Percentiles rank a stretch among this genome's conserved stretches.
phyloP scores from a whole-genome alignment of 2,797 vertebrate genomes.

The Chrysocyon brachyurus region DNA sequence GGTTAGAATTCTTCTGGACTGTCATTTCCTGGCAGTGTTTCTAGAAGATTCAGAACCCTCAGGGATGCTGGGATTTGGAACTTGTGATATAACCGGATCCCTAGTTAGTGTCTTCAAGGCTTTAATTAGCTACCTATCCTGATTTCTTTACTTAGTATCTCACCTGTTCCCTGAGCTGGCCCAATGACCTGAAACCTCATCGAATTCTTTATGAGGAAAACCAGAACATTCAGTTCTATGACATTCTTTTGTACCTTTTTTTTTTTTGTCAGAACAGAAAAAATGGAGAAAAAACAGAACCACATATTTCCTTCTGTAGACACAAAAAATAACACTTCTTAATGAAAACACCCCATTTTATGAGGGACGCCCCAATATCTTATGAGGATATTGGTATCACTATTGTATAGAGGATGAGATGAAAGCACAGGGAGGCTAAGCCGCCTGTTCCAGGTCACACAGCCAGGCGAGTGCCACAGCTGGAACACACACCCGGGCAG shows the following conservation, averaged over 20 bases:
- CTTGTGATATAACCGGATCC: background rate
- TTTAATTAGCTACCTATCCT: slow-evolving; percentile 76
- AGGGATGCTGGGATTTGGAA: background rate
- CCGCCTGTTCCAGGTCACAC: background rate
- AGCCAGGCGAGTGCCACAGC: background rate
- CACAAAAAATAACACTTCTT: background rate
- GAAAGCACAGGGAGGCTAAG: background rate
- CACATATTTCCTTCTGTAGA: background rate
- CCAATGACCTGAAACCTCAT: slow-evolving; percentile 67
- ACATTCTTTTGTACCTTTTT: background rate
- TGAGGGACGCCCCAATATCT: background rate
- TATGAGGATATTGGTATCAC: background rate
- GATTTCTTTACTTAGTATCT: slow-evolving; percentile 71
- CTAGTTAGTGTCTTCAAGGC: background rate
- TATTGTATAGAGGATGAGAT: background rate
- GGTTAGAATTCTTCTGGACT: background rate
- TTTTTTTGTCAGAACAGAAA: background rate
- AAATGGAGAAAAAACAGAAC: background rate
- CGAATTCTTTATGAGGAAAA: slow-evolving; percentile 26
- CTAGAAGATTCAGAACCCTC: background rate
- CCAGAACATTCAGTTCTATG: background rate
- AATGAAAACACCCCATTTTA: background rate
- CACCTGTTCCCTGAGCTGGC: slow-evolving; percentile 12
- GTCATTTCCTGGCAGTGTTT: background rate
- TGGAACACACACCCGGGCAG: background rate